These are phyloP conservation scores for Euphydryas editha DNA, from an alignment of 2,888 invertebrate species.

Conservation along the genomic window DNA sequence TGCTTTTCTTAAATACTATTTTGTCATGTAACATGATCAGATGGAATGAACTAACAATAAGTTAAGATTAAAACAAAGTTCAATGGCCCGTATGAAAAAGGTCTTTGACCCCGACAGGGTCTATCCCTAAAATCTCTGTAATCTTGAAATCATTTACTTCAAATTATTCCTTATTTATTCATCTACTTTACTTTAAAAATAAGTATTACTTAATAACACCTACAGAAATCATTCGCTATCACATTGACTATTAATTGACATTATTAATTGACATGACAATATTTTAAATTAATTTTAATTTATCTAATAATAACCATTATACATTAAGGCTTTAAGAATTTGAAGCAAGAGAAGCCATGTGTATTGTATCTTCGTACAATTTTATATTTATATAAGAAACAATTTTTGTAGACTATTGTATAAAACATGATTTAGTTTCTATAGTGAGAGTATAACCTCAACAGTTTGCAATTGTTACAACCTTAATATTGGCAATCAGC, in stretches of 20 bases:
- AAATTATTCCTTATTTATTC: neutral
- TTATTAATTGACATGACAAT: too few relatives aligned
- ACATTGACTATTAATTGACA: too few relatives aligned
- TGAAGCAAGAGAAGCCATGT: neutral
- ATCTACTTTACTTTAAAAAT: neutral
- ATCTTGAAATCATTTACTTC: neutral
- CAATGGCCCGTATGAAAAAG: conserved; percentile 31
- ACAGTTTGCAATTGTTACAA: neutral
- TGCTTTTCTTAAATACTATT: neutral
- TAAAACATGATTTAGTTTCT: conserved; percentile 1
- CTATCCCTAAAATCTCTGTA: conserved; percentile 9
- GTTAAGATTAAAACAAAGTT: conserved; percentile 22
- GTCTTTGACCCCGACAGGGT: conserved; percentile 33
- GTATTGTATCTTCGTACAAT: neutral
- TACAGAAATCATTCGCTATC: neutral
- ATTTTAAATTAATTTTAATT: too few relatives aligned
- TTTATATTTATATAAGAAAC: neutral
- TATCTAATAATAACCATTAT: neutral
- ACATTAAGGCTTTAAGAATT: neutral
- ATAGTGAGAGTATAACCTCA: conserved; percentile 15
- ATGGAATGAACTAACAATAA: neutral
- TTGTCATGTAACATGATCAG: neutral
- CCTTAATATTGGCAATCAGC: neutral
- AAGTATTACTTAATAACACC: neutral
- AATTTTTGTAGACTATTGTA: neutral